phyloP scores from a whole-genome alignment of 2,888 invertebrate species.

The Emmelina monodactyla region DNA sequence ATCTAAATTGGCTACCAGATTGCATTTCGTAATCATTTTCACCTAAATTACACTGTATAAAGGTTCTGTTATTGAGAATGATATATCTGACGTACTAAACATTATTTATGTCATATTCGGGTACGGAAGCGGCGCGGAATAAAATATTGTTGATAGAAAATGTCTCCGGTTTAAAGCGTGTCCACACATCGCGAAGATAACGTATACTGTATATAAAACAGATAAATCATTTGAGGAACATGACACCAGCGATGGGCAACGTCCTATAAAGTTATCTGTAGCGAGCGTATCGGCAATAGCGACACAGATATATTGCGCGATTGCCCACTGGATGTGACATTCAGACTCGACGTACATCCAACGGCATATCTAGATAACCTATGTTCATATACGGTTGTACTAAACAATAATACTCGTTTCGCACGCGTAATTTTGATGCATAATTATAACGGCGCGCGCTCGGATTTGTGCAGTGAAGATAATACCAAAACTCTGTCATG shows the following conservation, averaged over 20 bases:
- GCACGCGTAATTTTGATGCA: constrained; percentile 1
- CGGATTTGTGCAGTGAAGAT: background rate
- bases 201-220: constrained; percentile 19
- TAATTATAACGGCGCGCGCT: background rate
- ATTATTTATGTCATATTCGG: background rate
- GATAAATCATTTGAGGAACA: constrained; percentile 25
- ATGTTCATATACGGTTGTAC: no score
- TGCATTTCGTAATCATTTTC: background rate
- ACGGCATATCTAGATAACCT: no score
- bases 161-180: background rate
- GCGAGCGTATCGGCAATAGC: constrained; percentile 11
- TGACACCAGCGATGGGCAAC: constrained; percentile 23
- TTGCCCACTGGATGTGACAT: background rate
- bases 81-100: background rate
- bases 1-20: background rate
- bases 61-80: background rate
- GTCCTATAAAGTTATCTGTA: constrained; percentile 25
- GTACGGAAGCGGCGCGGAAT: no score
- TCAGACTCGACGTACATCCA: background rate
- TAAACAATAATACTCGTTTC: constrained; percentile 1
- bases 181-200: background rate
- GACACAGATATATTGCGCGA: background rate
- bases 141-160: background rate
- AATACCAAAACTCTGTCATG: background rate
- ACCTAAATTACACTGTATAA: background rate